These are phyloP conservation scores for Bubo scandiacus DNA, from an alignment of 2,113 vertebrate genomes.

Conservation along the genomic window DNA sequence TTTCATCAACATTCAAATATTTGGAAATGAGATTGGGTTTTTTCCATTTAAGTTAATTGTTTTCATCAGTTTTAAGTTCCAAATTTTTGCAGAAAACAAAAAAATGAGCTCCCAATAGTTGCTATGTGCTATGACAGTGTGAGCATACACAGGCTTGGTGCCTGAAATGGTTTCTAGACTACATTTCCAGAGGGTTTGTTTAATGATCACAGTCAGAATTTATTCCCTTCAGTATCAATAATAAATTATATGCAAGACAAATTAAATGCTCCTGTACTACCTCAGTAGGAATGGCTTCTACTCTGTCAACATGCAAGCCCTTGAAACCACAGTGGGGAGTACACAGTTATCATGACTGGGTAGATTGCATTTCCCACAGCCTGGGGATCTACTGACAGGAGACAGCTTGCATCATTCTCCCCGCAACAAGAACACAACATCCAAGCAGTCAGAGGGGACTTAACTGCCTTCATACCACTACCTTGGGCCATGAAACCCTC, in stretches of 20 bases:
- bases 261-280: neutral
- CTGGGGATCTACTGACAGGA: neutral
- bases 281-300: neutral
- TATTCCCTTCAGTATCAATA: neutral
- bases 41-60: fast-evolving
- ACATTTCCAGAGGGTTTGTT: neutral
- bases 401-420: fast-evolving
- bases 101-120: neutral
- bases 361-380: neutral
- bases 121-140: neutral
- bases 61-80: neutral
- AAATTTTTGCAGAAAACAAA: neutral
- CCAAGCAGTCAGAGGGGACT: neutral
- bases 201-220: neutral
- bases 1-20: neutral
- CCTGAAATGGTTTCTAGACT: neutral
- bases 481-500: neutral
- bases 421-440: neutral
- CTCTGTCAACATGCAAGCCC: neutral
- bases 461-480: neutral
- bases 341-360: neutral
- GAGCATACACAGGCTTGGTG: neutral
- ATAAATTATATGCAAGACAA: neutral
- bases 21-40: neutral
- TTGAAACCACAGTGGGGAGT: neutral